A percentile compares a stretch with the other conserved stretches of the same genome.
These are phyloP conservation scores for Stigmatopora argus DNA, from an alignment of 2,113 vertebrate species.

Conservation along the genomic window DNA sequence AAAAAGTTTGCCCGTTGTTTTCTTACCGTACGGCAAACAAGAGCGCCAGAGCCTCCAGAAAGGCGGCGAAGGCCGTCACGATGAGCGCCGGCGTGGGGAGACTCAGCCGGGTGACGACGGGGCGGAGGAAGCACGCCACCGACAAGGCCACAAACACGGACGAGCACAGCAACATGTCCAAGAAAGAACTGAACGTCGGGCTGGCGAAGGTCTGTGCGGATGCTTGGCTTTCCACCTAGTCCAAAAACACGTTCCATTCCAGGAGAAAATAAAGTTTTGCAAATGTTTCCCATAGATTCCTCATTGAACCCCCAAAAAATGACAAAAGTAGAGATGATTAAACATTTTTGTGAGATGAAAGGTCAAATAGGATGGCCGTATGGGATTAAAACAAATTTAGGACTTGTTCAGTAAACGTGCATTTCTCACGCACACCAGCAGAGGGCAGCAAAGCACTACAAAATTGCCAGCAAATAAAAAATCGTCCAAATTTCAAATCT, in stretches of 20 bases:
- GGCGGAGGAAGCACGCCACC: conserved; percentile 85
- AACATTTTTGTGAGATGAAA: too few species aligned
- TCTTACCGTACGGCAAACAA: conserved; percentile 84
- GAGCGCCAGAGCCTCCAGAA: conserved; percentile 81
- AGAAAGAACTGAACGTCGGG: conserved; percentile 88
- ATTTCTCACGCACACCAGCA: too few species aligned
- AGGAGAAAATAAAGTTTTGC: neutral
- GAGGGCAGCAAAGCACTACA: too few species aligned
- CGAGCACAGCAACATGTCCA: conserved; percentile 88
- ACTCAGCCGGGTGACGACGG: conserved; percentile 56
- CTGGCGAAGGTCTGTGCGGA: conserved; percentile 89
- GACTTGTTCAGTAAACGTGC: too few species aligned
- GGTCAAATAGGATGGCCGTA: too few species aligned
- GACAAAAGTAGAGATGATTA: too few species aligned
- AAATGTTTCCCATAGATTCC: too few species aligned
- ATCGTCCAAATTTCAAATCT: too few species aligned
- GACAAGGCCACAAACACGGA: conserved; percentile 87
- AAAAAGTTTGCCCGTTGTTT: neutral
- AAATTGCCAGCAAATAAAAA: too few species aligned
- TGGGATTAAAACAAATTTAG: too few species aligned
- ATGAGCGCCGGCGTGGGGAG: conserved; percentile 70
- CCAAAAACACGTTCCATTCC: neutral
- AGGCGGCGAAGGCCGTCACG: conserved; percentile 72
- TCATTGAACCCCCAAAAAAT: too few species aligned
- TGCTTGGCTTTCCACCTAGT: conserved; percentile 63